A percentile compares a stretch with the other conserved stretches of the same genome.
Conservation (phyloP, 1,140 invertebrate genomes). For the Cyrtorhinus lividipennis region DNA sequence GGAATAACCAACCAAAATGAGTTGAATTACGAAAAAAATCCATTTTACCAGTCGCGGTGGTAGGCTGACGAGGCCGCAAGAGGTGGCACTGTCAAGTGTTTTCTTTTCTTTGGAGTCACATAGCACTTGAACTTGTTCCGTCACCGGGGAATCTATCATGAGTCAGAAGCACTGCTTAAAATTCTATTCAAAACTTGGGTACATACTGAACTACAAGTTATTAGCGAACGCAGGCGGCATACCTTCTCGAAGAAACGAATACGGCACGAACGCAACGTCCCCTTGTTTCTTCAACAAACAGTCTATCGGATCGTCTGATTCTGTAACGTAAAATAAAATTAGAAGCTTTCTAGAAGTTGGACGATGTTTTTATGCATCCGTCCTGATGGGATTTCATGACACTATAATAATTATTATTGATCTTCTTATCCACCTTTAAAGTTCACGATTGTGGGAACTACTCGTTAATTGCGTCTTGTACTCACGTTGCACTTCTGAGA, state of each 20-base stretch:
- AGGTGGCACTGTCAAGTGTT: constrained; percentile 36
- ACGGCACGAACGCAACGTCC: constrained; percentile 44
- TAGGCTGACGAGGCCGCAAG: constrained; percentile 47
- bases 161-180: no score
- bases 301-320: constrained; percentile 29
- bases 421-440: no score
- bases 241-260: constrained; percentile 14
- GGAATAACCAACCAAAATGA: neutral
- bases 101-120: constrained; percentile 18
- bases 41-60: constrained; percentile 38
- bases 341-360: no score
- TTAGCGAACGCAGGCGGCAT: no score
- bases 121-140: constrained; percentile 30
- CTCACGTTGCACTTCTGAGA: constrained; percentile 28
- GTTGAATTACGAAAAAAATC: constrained; percentile 7
- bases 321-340: constrained; percentile 25
- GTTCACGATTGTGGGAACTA: no score
- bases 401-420: no score
- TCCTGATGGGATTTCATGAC: no score
- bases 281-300: constrained; percentile 46
- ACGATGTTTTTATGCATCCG: no score
- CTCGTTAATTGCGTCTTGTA: no score
- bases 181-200: no score
- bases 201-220: no score
- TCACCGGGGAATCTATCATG: no score